Percentiles rank a stretch among this genome's conserved stretches.
Conservation (phyloP, 1,140 invertebrate species). For the Drosophila teissieri region DNA sequence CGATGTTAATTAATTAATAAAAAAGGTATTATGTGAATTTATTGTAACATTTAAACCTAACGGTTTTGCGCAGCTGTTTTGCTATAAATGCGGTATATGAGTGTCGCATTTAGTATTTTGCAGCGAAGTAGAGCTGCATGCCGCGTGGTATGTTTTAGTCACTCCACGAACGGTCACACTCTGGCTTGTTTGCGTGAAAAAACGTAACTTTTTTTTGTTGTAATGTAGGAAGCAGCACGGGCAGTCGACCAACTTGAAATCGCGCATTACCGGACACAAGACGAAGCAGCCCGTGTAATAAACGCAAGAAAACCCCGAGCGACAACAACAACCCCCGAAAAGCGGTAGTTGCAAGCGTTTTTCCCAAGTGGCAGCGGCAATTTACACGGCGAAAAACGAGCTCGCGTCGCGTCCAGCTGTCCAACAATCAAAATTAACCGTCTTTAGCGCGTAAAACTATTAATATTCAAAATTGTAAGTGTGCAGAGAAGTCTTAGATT, state of each 20-base stretch:
- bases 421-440: slow-evolving; percentile 5
- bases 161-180: not conserved
- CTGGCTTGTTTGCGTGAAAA: not conserved
- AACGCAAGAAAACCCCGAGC: not conserved
- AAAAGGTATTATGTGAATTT: not conserved
- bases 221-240: slow-evolving; percentile 2
- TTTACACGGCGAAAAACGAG: not conserved
- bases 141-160: not conserved
- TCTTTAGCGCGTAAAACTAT: slow-evolving; percentile 14
- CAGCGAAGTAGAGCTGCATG: not conserved
- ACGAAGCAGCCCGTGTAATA: not conserved
- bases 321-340: not conserved
- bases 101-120: not conserved
- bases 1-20: too few relatives aligned
- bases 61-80: not conserved
- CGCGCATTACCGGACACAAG: not conserved
- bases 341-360: not conserved
- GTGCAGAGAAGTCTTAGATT: not conserved
- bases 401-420: slow-evolving; percentile 2
- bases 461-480: not conserved
- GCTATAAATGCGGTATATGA: too few relatives aligned
- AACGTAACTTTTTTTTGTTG: slow-evolving; percentile 2
- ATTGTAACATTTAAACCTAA: not conserved
- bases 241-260: not conserved
- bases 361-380: not conserved